Evolutionary conservation across 2,113 vertebrate genomes (phyloP).

Genomic region (Prochilodus magdalenae): DNA sequence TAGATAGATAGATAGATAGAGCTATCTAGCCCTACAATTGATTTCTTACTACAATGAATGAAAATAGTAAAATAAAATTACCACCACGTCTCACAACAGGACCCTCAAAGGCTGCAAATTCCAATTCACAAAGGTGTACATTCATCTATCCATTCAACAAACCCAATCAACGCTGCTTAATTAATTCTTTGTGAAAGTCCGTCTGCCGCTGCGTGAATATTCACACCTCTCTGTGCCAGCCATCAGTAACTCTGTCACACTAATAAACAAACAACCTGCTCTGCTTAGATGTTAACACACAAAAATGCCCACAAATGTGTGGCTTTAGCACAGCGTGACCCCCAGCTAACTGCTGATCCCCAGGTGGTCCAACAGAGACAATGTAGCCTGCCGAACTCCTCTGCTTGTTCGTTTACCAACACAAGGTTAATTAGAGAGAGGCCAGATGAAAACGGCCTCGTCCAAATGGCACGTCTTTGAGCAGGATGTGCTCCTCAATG

Average conservation of each 20-base stretch:
- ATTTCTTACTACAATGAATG: too few species aligned
- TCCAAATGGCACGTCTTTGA: conserved; percentile 49
- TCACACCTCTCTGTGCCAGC: conserved; percentile 16
- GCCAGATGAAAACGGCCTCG: conserved; percentile 29
- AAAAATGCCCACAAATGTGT: conserved; percentile 24
- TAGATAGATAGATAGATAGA: too few species aligned
- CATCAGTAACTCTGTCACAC: conserved; percentile 40
- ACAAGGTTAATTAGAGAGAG: conserved; percentile 54
- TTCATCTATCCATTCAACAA: not conserved
- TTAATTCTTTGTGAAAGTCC: not conserved
- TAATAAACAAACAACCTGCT: conserved; percentile 34
- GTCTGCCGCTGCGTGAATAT: conserved; percentile 15
- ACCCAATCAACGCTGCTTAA: not conserved
- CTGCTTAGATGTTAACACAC: conserved; percentile 29
- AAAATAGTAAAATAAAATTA: not conserved
- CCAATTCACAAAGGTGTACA: not conserved
- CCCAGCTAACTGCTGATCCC: conserved; percentile 56
- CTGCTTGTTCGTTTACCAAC: conserved; percentile 46
- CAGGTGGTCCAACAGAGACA: conserved; percentile 41
- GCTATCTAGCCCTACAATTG: too few species aligned
- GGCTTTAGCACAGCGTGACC: conserved; percentile 46
- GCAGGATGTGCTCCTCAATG: conserved; percentile 47
- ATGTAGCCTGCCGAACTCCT: conserved; percentile 41
- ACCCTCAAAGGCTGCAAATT: not conserved
- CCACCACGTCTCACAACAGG: not conserved